Evolutionary conservation across 2,888 invertebrate species (phyloP), one percentile per base, ranked within the genome.

Genomic region (Dryadula phaetusa): DNA sequence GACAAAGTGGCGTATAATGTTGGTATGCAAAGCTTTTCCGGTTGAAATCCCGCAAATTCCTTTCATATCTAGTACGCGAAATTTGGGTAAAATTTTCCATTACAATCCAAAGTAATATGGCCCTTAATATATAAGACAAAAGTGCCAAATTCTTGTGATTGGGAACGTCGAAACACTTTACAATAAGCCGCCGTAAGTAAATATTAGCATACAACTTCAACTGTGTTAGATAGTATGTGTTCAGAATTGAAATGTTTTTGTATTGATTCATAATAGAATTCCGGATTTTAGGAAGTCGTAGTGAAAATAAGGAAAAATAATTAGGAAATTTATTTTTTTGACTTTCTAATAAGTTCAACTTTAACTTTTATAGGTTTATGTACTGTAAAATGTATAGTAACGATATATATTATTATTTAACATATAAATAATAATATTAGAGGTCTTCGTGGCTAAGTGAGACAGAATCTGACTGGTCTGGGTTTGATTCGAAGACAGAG

Each of bases 11-110:
- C 74, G 75, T 76, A 77, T 75, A 64, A 73, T 69, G 73, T 73
- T 69, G 82, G 84, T 76, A 86, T 84, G 81, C 75, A 52, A 67
- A 74, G 74, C 72, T 80, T 81, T 84, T 85, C 86, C 85, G 85
- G 81, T 70, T 76, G 65, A 77, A 81, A 72, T 71, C 72, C 72
- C 77, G 74, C 67, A 71, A 71, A 71, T 70, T 72, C 71, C 70
- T 69, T 62, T 65, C 58, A 65, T 65, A 68, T 65, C 58, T 65
- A 22, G 25, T 61, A 53, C 64, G 52, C 62, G 47, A 37, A 64
- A 54, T 65, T 65, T 62, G 47, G 56, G 53, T 60, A 52, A 66
- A 28, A 54, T 53, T 62, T 56, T 28, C 25, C 16, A 40, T 49
- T 25, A n/a, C 20, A 20, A 18, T 28, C 25, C 40, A 44, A 42